Evolutionary conservation across 2,888 invertebrate genomes (phyloP), one percentile per base, ranked within the genome.

Genomic region (Belgica antarctica): DNA sequence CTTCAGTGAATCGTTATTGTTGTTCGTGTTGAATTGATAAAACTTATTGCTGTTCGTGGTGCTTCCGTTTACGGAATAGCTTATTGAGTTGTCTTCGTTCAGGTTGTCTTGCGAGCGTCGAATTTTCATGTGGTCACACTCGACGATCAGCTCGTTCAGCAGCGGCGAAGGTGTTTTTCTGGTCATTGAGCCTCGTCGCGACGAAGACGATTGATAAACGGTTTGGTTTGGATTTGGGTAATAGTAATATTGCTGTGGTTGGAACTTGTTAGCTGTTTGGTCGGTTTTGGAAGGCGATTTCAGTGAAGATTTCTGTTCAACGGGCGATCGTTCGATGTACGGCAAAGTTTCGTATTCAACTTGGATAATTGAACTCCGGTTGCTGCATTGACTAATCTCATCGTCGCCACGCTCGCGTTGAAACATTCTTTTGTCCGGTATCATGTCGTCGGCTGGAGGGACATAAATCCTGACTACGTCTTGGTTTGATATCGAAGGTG

Each of bases 401-500:
- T 68, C 68, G 7, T 68, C 68, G n/a, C 31, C 31, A n/a, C 68
- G 52, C 19, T 68, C 68, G 1, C 68, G 52, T 31, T 57, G 52
- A 28, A 47, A 28, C 17, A 19, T n/a, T 10, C 36, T 70, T 59
- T 27, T 25, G 17, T 19, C 7, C 27, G 17, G 15, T 10, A 65
- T 19, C 63, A 68, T 68, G n/a, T 70, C 61, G 17, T 61, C 70
- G 1, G 70, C 70, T 7, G 70, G 70, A 19, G 74, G 74, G 7
- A 74, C 74, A 70, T 74, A 74, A 24, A 74, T 74, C 22, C 74
- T 72, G 22, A 74, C 74, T 71, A 74, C 73, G 63, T 74, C 74
- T 46, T 73, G 73, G 24, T 72, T 73, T 12, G 74, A 73, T 25
- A 74, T 74, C 19, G 73, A 73, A 25, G 73, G 73, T 62, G 74